Evolutionary conservation across 2,888 invertebrate species (phyloP).

Genomic region (Furcula furcula): DNA sequence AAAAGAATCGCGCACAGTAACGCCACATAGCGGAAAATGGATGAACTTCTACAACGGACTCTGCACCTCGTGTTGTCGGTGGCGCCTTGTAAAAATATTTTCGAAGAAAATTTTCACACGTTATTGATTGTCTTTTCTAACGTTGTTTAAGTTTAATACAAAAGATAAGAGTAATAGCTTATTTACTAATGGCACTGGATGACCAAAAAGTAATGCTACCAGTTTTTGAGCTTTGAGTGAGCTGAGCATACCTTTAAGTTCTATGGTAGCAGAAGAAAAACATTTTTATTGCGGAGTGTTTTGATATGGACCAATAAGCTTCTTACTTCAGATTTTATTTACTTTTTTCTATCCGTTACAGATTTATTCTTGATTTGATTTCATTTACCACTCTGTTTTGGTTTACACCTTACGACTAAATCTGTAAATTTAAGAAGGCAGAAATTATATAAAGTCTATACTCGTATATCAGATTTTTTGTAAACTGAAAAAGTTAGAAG

Average conservation of each 20-base stretch:
- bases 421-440: no score
- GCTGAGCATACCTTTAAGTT: no score
- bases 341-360: neutral
- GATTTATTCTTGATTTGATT: no score
- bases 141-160: constrained; percentile 32
- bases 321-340: neutral
- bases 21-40: constrained; percentile 26
- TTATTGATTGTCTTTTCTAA: constrained; percentile 47
- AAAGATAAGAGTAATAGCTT: constrained; percentile 31
- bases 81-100: constrained; percentile 45
- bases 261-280: neutral
- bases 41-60: constrained; percentile 26
- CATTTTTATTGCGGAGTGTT: neutral
- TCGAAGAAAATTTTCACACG: constrained; percentile 32
- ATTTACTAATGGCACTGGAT: constrained; percentile 22
- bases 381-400: no score
- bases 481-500: neutral
- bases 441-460: no score
- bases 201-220: constrained; percentile 5
- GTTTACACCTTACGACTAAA: no score
- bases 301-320: neutral
- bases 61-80: constrained; percentile 36
- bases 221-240: constrained; percentile 13
- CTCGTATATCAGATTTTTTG: no score
- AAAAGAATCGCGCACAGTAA: constrained; percentile 11